These are phyloP conservation scores for Rhyacophila evoluta DNA, from an alignment of 2,888 invertebrate species.

Conservation along the genomic window DNA sequence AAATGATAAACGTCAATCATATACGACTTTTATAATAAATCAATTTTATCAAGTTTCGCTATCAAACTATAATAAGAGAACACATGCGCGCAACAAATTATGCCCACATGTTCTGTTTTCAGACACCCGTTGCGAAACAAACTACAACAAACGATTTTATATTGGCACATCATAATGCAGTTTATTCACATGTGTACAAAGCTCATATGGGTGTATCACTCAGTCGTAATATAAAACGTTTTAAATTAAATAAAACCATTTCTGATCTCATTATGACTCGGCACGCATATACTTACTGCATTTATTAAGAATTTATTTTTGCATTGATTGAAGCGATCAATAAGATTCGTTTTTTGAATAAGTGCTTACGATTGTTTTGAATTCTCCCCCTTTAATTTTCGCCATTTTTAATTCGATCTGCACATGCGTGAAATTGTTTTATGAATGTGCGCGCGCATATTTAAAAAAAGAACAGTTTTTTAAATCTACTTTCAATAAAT, in stretches of 20 bases:
- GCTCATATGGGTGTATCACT: slow-evolving; percentile 5
- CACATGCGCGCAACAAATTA: slow-evolving; percentile 48
- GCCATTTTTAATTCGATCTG: slow-evolving; percentile 37
- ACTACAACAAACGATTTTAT: neutral
- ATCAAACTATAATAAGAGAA: slow-evolving; percentile 32
- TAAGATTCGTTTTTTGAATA: slow-evolving; percentile 33
- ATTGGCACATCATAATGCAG: neutral
- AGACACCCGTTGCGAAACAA: slow-evolving; percentile 22
- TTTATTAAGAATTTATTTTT: slow-evolving; percentile 27
- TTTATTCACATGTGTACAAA: slow-evolving; percentile 15
- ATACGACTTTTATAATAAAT: neutral
- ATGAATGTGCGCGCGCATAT: slow-evolving; percentile 27
- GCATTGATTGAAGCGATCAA: slow-evolving; percentile 29
- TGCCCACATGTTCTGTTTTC: slow-evolving; percentile 46
- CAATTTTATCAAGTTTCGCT: slow-evolving; percentile 18
- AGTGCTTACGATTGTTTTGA: slow-evolving; percentile 30
- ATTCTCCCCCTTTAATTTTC: slow-evolving; percentile 38
- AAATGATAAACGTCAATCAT: slow-evolving; percentile 10
- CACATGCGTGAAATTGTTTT: slow-evolving; percentile 46
- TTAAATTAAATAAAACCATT: neutral
- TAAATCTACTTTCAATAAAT: no score
- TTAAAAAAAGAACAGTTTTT: neutral
- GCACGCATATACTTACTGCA: slow-evolving; percentile 36
- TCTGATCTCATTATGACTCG: slow-evolving; percentile 46
- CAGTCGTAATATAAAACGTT: neutral